Conservation (phyloP, 1,140 invertebrate genomes). For the Mylabris phalerata region DNA sequence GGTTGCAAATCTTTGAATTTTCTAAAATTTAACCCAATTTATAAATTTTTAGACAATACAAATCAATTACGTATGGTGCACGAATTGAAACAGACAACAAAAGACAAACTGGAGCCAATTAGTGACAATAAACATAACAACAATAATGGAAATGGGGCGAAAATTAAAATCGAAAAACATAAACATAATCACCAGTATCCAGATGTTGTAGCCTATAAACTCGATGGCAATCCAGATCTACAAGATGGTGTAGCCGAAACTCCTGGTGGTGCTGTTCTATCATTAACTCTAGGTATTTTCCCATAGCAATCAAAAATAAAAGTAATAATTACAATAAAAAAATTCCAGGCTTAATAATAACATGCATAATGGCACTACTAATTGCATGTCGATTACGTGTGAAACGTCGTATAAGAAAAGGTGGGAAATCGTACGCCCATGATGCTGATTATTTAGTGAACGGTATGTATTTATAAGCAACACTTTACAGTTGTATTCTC, state of each 20-base stretch:
- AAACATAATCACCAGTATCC: slow-evolving; percentile 16
- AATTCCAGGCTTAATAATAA: slow-evolving; percentile 58
- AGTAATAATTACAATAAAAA: background rate
- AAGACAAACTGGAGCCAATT: slow-evolving; percentile 4
- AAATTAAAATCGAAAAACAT: slow-evolving; percentile 27
- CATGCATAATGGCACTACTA: slow-evolving; percentile 56
- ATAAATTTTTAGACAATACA: slow-evolving; percentile 18
- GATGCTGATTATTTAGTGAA: slow-evolving; percentile 96
- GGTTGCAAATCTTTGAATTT: too few species aligned
- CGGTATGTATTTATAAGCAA: slow-evolving; percentile 87
- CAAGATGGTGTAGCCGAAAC: slow-evolving; percentile 58
- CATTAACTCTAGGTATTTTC: slow-evolving; percentile 62
- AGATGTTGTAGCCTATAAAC: slow-evolving; percentile 29
- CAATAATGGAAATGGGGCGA: background rate
- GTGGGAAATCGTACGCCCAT: slow-evolving; percentile 79
- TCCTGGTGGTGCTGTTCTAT: slow-evolving; percentile 76
- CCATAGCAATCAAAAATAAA: background rate
- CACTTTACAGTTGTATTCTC: background rate
- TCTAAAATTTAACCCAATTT: too few species aligned
- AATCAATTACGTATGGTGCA: slow-evolving; percentile 37
- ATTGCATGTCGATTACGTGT: slow-evolving; percentile 75
- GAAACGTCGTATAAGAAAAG: slow-evolving; percentile 61
- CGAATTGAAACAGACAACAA: slow-evolving; percentile 17
- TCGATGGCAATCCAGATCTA: slow-evolving; percentile 22
- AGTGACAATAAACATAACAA: background rate